Conservation (phyloP, 2,888 invertebrate species). For the Zeuzera pyrina region DNA sequence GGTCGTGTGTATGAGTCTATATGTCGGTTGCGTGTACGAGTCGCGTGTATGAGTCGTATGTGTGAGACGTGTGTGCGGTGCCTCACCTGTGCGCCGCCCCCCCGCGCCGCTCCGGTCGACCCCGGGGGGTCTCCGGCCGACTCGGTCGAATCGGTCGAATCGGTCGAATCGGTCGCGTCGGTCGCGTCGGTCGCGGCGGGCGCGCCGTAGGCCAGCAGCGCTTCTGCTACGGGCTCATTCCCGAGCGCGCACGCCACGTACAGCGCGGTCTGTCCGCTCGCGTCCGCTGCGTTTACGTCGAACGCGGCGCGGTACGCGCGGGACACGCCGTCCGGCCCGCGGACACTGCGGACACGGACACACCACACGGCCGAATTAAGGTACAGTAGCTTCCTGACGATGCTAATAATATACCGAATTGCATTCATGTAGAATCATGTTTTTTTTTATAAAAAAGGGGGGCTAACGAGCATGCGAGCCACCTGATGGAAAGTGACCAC, state of each 20-base stretch:
- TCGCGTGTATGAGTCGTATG: not conserved
- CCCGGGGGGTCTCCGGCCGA: too few species aligned
- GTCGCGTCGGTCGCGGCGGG: constrained; percentile 4
- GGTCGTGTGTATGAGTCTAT: too few species aligned
- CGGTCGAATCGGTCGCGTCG: constrained; percentile 2
- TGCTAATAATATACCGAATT: too few species aligned
- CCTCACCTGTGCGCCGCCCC: not conserved
- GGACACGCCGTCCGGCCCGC: too few species aligned
- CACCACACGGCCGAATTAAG: too few species aligned
- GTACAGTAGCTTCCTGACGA: too few species aligned
- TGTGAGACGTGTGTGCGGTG: not conserved
- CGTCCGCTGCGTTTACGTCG: constrained; percentile 93
- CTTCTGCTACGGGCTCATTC: constrained; percentile 83
- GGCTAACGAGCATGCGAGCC: too few species aligned
- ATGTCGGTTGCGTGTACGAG: not conserved
- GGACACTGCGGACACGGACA: too few species aligned
- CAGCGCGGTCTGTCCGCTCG: constrained; percentile 90
- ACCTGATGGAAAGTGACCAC: too few species aligned
- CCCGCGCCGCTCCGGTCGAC: too few species aligned
- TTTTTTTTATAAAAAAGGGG: too few species aligned
- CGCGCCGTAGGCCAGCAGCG: constrained; percentile 68
- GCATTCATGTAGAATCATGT: too few species aligned
- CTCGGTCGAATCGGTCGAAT: constrained; percentile 2
- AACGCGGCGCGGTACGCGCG: constrained; percentile 91
- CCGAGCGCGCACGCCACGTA: constrained; percentile 92